Evolutionary conservation across 1,140 invertebrate species (phyloP).

Genomic region (Linepithema humile): DNA sequence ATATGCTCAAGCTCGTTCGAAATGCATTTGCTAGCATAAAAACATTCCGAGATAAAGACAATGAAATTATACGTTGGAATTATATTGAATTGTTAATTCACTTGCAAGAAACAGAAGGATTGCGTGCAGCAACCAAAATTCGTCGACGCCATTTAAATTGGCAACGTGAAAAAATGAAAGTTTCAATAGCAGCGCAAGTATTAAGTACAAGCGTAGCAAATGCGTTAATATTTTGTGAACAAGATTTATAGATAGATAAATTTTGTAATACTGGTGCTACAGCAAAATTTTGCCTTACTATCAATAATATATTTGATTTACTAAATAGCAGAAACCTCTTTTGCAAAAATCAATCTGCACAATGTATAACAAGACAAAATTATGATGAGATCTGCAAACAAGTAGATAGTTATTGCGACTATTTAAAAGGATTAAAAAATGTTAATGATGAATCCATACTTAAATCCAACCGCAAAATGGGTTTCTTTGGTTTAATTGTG

Average conservation of each 20-base stretch:
- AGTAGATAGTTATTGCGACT: not conserved
- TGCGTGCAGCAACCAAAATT: not conserved
- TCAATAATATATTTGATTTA: constrained; percentile 7
- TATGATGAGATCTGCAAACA: not conserved
- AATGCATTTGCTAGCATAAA: not conserved
- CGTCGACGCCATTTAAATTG: not conserved
- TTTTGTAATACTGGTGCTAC: not conserved
- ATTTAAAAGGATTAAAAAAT: not conserved
- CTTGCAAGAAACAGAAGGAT: not conserved
- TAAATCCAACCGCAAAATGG: not conserved
- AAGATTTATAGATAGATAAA: not conserved
- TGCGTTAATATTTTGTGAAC: not conserved
- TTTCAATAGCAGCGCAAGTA: not conserved
- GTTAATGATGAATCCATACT: not conserved
- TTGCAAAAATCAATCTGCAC: not conserved
- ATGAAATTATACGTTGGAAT: not conserved
- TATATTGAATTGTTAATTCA: not conserved
- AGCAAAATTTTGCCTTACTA: not conserved
- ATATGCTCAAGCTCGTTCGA: not conserved
- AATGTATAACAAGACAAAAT: constrained; percentile 5
- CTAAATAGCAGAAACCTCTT: constrained; percentile 5
- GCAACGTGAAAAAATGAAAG: not conserved
- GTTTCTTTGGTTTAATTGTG: not conserved
- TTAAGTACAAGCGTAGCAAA: not conserved
- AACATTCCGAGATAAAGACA: not conserved